phyloP scores from a whole-genome alignment of 2,888 invertebrate genomes.

The Ochropacha duplaris region DNA sequence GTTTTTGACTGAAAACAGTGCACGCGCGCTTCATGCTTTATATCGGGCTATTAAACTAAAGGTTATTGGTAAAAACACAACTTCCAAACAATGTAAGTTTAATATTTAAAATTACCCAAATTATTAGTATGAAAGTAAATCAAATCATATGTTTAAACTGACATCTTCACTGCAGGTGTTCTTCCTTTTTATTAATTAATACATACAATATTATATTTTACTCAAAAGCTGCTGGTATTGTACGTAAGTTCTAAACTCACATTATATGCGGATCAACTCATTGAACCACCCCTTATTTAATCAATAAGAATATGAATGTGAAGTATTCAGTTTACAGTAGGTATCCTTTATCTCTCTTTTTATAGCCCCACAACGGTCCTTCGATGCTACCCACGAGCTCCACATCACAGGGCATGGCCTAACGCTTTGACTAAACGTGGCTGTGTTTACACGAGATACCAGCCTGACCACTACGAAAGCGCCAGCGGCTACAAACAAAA shows the following conservation, averaged over 20 bases:
- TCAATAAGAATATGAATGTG: neutral
- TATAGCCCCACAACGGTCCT: constrained; percentile 32
- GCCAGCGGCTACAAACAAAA: constrained; percentile 57
- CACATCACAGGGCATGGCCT: constrained; percentile 32
- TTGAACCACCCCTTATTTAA: too few relatives aligned
- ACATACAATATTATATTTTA: too few relatives aligned
- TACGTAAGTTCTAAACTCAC: too few relatives aligned
- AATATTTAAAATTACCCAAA: neutral
- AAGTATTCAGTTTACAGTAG: neutral
- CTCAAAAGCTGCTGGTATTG: too few relatives aligned
- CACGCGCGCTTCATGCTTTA: constrained; percentile 71
- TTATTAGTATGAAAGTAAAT: too few relatives aligned
- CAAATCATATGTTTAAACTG: too few relatives aligned
- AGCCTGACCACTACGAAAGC: constrained; percentile 56
- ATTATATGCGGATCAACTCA: too few relatives aligned
- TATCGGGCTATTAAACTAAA: constrained; percentile 48
- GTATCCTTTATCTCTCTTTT: constrained; percentile 1
- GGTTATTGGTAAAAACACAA: neutral
- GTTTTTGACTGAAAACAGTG: constrained; percentile 80
- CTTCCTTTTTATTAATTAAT: too few relatives aligned
- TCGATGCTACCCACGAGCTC: constrained; percentile 36
- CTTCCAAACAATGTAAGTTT: neutral
- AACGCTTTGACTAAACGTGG: constrained; percentile 51
- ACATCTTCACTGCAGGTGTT: too few relatives aligned
- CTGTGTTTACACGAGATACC: constrained; percentile 66